These are phyloP conservation scores for Trochalopteron elliotii DNA, from an alignment of 2,113 vertebrate genomes.

Conservation along the genomic window DNA sequence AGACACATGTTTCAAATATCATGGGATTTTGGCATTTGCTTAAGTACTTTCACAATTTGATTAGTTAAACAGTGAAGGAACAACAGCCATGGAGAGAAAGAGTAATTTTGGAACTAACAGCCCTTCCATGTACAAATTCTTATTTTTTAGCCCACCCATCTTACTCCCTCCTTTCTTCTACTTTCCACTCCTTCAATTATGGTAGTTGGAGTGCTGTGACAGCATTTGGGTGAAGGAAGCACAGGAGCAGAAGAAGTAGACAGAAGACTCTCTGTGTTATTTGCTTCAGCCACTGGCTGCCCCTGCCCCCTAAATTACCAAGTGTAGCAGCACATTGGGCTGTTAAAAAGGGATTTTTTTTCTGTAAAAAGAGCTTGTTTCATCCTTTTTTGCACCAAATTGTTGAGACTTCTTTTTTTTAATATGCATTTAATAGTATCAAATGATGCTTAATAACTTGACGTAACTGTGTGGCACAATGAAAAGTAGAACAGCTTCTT, in stretches of 20 bases:
- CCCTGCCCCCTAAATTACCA: rapidly evolving
- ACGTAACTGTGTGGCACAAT: not conserved
- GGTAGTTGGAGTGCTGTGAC: rapidly evolving
- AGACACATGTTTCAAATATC: not conserved
- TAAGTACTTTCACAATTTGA: not conserved
- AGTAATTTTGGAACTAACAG: not conserved
- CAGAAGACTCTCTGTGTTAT: rapidly evolving
- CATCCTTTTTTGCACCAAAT: not conserved
- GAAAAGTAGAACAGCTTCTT: not conserved
- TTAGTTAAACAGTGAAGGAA: not conserved
- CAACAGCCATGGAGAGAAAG: not conserved
- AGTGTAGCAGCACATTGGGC: not conserved
- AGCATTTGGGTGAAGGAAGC: not conserved
- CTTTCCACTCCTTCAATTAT: not conserved
- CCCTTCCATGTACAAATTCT: not conserved
- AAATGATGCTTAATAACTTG: not conserved
- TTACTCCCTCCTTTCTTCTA: not conserved
- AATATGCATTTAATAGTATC: not conserved
- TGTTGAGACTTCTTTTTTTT: not conserved
- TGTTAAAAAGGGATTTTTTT: not conserved
- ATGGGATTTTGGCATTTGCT: not conserved
- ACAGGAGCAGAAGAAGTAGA: not conserved
- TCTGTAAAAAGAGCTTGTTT: not conserved
- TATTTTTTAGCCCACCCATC: not conserved
- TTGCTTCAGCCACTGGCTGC: not conserved